Conservation (phyloP, 2,888 invertebrate species). For the Venusia cambrica region DNA sequence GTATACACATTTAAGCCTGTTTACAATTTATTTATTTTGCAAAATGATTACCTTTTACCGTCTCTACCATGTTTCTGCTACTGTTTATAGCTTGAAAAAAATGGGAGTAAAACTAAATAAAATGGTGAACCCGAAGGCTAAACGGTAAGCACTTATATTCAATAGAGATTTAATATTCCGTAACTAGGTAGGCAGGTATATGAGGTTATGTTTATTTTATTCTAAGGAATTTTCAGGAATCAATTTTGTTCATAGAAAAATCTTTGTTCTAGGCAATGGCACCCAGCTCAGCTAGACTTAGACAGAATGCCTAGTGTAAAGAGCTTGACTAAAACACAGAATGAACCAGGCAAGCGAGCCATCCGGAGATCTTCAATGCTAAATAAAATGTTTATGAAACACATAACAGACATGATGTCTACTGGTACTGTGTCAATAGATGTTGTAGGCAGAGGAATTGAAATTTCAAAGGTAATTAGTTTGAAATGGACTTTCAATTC, state of each 20-base stretch:
- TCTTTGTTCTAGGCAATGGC: constrained; percentile 55
- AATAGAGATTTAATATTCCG: background rate
- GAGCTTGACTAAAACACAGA: constrained; percentile 63
- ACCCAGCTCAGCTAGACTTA: constrained; percentile 42
- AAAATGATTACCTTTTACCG: constrained; percentile 48
- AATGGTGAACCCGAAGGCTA: constrained; percentile 63
- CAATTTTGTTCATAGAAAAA: too few relatives aligned
- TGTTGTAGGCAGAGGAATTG: constrained; percentile 84
- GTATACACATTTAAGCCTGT: too few relatives aligned
- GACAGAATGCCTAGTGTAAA: constrained; percentile 56
- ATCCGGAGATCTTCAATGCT: constrained; percentile 83
- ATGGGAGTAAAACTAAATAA: constrained; percentile 63
- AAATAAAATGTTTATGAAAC: constrained; percentile 90
- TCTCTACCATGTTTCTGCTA: constrained; percentile 53
- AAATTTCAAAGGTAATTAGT: constrained; percentile 83
- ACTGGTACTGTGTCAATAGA: constrained; percentile 84
- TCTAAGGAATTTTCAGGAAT: too few relatives aligned
- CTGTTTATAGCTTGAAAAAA: constrained; percentile 51
- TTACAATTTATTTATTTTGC: background rate
- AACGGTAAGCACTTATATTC: constrained; percentile 48
- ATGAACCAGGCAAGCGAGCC: constrained; percentile 76
- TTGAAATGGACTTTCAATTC: background rate
- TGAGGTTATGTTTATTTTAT: constrained; percentile 19
- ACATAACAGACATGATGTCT: constrained; percentile 89
- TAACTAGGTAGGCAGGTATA: background rate